Base-by-base conservation (phyloP, 2,888 invertebrate genomes). In the Agapetus fuscipes region DNA sequence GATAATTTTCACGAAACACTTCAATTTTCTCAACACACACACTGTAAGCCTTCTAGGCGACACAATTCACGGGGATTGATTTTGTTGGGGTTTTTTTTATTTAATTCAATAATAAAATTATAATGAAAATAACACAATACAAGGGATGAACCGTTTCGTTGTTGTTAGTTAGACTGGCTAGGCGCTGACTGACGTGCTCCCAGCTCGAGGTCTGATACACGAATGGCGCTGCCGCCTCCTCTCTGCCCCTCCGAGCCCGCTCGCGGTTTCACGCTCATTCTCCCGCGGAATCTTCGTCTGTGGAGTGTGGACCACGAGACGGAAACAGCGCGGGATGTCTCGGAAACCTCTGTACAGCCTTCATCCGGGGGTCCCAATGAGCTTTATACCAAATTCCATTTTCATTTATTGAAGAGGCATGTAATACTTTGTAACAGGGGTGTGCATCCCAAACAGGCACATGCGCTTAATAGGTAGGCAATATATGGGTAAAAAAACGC, bases 1-100 rank as follows among this genome's bases (percentile, higher is more conserved):
- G 17, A 39, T 34, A 31, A 17, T 31, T 35, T 27, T 30, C 40
- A 40, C 40, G 35, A 17, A 34, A 40, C 40, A 33, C 25, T 28
- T 39, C 26, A 34, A 26, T 29, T 33, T 35, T 25, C 30, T 29
- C 29, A 25, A 13, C 35, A 39, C 39, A 34, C 24, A n/a, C n/a
- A 20, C 20, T 20, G 20, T 20, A 34, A 35, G 20, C 30, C 17
- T 13, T 20, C 14, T 5, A 20, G 32, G 32, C 32, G 32, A 10
- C 20, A 9, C 9, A 20, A 6, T 20, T 20, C 20, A 9, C 20
- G 5, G n/a, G n/a, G n/a, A 6, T 20, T 20, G 4, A 20, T 20
- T 6, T 9, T 20, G 5, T 20, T 20, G 5, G 20, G 20, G 20
- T 20, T 20, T 20, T n/a, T n/a, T n/a, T n/a, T n/a, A n/a, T n/a